These are phyloP conservation scores for Brachionus calyciflorus DNA, from an alignment of 1,140 invertebrate species.

Conservation along the genomic window DNA sequence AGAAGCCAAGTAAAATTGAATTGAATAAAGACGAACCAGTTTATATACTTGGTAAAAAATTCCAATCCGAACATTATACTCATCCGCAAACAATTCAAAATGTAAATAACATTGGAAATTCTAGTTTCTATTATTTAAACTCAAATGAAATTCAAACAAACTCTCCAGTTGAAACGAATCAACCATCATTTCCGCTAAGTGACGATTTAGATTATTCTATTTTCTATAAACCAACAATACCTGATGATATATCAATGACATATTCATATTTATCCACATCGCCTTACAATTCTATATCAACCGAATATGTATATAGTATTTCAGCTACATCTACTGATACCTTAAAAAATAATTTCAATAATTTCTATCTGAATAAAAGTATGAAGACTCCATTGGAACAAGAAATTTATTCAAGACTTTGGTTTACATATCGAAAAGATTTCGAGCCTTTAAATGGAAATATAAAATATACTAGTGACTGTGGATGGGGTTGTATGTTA, in stretches of 20 bases:
- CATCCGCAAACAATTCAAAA: not conserved
- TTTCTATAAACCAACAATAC: too few relatives aligned
- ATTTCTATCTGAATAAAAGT: not conserved
- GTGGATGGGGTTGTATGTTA: constrained; percentile 47
- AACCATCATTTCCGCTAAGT: too few relatives aligned
- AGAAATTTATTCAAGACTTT: constrained; percentile 40
- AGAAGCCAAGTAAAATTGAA: constrained; percentile 7
- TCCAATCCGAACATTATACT: not conserved
- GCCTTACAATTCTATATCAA: too few relatives aligned
- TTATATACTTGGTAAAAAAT: constrained; percentile 23
- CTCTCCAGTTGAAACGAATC: too few relatives aligned
- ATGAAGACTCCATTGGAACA: constrained; percentile 24
- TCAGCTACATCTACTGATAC: not conserved
- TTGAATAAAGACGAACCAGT: constrained; percentile 3
- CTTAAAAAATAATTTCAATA: not conserved
- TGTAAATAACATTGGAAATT: not conserved
- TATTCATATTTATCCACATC: too few relatives aligned
- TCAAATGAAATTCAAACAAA: too few relatives aligned
- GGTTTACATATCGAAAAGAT: constrained; percentile 48
- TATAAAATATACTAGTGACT: constrained; percentile 36
- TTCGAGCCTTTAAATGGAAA: constrained; percentile 34
- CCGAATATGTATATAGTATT: too few relatives aligned
- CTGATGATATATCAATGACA: too few relatives aligned
- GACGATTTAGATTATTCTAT: too few relatives aligned
- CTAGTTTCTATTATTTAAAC: not conserved